Conservation (phyloP, 2,113 vertebrate species). For the Tragelaphus strepsiceros region DNA sequence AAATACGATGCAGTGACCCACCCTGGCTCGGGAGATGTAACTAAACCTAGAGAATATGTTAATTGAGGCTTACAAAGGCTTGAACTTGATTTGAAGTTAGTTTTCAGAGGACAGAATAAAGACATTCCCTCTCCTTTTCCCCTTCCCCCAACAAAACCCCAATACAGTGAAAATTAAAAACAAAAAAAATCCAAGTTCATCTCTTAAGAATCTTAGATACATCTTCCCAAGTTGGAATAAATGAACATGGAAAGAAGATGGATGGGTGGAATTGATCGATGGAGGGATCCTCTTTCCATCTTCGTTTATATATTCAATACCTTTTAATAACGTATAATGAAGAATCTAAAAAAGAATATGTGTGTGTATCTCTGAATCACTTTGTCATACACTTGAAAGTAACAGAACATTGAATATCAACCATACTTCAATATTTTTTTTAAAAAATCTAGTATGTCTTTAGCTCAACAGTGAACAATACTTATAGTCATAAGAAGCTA, state of each 20-base stretch:
- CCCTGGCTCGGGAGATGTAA: not conserved
- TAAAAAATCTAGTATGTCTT: not conserved
- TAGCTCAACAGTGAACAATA: not conserved
- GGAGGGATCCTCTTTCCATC: not conserved
- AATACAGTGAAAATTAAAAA: not conserved
- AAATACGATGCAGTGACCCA: not conserved
- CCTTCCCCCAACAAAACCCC: fast-evolving
- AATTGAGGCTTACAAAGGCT: not conserved
- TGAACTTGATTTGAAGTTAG: not conserved
- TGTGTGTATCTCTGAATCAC: not conserved
- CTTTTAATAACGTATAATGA: not conserved
- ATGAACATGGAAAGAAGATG: not conserved
- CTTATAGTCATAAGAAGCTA: not conserved
- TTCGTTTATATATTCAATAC: not conserved
- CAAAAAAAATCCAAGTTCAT: not conserved
- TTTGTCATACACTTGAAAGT: not conserved
- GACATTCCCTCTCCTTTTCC: not conserved
- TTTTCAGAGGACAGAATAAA: not conserved
- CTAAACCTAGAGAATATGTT: not conserved
- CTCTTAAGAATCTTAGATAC: not conserved
- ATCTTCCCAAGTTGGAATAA: not conserved
- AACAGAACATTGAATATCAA: not conserved
- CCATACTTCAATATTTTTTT: not conserved
- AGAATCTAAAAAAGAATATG: not conserved
- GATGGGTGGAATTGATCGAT: not conserved